These are phyloP conservation scores for Enteromius mattozi DNA, from an alignment of 2,797 vertebrate species.

Conservation along the genomic window DNA sequence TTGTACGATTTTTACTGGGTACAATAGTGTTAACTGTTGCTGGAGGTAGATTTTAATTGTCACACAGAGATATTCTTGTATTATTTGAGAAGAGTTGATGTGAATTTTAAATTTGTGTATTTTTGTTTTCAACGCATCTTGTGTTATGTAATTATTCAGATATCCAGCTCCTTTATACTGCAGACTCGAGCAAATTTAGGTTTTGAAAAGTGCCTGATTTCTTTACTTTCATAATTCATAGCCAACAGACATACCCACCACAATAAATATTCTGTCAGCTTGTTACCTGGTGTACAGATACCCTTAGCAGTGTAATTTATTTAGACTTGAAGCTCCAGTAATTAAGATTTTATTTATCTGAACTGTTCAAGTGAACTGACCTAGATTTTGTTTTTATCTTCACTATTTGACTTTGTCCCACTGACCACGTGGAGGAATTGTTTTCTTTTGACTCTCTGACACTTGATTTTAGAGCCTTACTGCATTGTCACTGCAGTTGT, in stretches of 20 bases:
- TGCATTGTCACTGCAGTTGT: conserved; percentile 2
- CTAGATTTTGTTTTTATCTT: conserved; percentile 9
- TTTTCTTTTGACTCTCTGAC: background rate
- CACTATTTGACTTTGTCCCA: background rate
- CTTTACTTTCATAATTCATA: conserved; percentile 15
- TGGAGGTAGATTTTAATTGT: conserved; percentile 14
- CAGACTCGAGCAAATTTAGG: background rate
- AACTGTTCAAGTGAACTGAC: background rate
- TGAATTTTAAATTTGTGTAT: background rate
- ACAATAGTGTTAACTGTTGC: conserved; percentile 33
- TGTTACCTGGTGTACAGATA: background rate
- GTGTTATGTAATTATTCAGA: background rate
- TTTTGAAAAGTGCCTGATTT: conserved; percentile 54
- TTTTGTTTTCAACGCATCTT: conserved; percentile 4
- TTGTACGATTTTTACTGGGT: conserved; percentile 10
- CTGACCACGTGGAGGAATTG: background rate
- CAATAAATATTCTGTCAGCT: background rate
- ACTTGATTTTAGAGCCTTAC: conserved; percentile 1
- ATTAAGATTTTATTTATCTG: conserved; percentile 3
- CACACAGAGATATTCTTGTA: conserved; percentile 25
- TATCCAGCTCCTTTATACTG: background rate
- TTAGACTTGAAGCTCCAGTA: conserved; percentile 2
- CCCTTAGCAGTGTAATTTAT: conserved; percentile 4
- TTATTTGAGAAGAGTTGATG: conserved; percentile 21
- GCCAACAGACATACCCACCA: background rate